Conservation (phyloP, 2,888 invertebrate genomes). For the Watsonalla binaria region DNA sequence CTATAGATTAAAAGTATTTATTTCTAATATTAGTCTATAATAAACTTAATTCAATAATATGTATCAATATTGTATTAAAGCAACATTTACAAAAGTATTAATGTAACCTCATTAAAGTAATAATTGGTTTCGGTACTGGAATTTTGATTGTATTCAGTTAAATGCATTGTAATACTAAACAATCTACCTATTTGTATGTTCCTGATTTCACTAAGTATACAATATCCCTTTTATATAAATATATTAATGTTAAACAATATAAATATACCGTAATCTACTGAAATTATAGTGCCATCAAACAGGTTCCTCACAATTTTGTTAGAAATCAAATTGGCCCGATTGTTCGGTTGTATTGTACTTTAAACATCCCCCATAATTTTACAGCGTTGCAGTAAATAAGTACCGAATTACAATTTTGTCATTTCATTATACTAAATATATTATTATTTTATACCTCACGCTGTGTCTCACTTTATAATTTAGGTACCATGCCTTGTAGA, state of each 20-base stretch:
- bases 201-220: slow-evolving; percentile 5
- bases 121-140: background rate
- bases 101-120: background rate
- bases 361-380: background rate
- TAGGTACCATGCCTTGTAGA: background rate
- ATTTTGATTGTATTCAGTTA: slow-evolving; percentile 1
- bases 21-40: slow-evolving; percentile 11
- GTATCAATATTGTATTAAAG: background rate
- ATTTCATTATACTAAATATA: slow-evolving; percentile 55
- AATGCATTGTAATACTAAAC: slow-evolving; percentile 5
- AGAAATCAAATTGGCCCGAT: too few relatives aligned
- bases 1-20: background rate
- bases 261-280: background rate
- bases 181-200: background rate
- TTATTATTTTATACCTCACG: slow-evolving; percentile 57
- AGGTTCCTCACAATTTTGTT: slow-evolving; percentile 44
- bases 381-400: slow-evolving; percentile 26
- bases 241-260: background rate
- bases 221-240: slow-evolving; percentile 14
- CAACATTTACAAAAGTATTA: background rate
- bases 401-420: slow-evolving; percentile 49
- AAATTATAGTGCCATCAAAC: slow-evolving; percentile 55
- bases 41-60: background rate
- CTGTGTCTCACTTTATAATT: background rate
- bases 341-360: too few relatives aligned